These are phyloP conservation scores for Dendrocincla tyrannina DNA, from an alignment of 2,797 vertebrate genomes.

Conservation along the genomic window DNA sequence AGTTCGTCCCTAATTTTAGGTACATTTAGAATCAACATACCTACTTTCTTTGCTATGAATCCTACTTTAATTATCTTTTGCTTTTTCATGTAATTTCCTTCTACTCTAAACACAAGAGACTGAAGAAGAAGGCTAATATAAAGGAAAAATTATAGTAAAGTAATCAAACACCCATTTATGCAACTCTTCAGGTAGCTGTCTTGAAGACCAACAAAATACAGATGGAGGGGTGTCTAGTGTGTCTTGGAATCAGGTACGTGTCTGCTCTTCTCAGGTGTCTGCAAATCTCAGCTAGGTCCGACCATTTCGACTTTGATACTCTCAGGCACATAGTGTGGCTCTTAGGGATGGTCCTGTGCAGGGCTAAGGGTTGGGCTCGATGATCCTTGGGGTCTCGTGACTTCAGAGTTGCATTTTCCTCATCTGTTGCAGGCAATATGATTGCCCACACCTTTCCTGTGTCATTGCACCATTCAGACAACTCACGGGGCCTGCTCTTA, in stretches of 20 bases:
- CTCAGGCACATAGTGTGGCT: background rate
- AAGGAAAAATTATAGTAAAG: background rate
- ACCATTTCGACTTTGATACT: background rate
- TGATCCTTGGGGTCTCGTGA: background rate
- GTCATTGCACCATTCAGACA: background rate
- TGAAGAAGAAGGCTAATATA: background rate
- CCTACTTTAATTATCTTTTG: background rate
- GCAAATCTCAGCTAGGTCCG: background rate
- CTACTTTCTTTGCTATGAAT: background rate
- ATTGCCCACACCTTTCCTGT: background rate
- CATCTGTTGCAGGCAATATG: background rate
- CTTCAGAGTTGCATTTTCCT: background rate
- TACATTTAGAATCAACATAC: background rate
- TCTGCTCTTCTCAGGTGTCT: background rate
- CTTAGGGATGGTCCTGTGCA: background rate
- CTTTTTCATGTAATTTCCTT: background rate
- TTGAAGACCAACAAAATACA: background rate
- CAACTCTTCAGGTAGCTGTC: background rate
- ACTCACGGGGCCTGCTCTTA: background rate
- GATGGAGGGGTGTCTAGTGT: background rate
- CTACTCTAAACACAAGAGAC: background rate
- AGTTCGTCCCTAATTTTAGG: background rate
- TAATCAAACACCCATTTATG: background rate
- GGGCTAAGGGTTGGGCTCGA: background rate
- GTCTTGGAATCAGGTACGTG: fast-evolving